Evolutionary conservation across 2,113 vertebrate species (phyloP), one percentile per base, ranked within the genome.

Genomic region (Copsychus sechellarum): DNA sequence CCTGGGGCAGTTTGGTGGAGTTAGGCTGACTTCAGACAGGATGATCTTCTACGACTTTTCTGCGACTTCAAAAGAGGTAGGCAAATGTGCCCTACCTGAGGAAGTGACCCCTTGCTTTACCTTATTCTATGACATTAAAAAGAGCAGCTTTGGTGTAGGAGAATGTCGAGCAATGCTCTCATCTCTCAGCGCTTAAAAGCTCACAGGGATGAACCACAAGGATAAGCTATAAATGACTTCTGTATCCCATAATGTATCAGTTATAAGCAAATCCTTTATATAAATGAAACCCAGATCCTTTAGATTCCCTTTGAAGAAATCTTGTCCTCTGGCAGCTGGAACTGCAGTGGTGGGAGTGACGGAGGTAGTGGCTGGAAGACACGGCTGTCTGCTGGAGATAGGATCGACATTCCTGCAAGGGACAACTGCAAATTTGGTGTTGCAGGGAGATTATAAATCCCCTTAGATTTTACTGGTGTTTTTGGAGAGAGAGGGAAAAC

Each of bases 261-360:
- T 84, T 96, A 93, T 92, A 93, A 94, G 83, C 86, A 97, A 97
- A 93, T 93, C 82, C 79, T 92, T 90, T 78, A 83, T 83, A 90
- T 77, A 94, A 93, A 90, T 84, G 82, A 95, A 93, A 67, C 51
- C 34, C 51, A 97, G 95, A 95, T 94, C 86, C 80, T 83, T 96
- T 48, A 94, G 95, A 93, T 93, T 93, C 56, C 33, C 88, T 95
- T 93, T 96, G 96, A 96, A 94, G 94, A 90, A 97, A 90, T 93
- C 88, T 88, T 95, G 95, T 96, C 95, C 91, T 94, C 86, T 93
- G 91, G 91, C 86, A 97, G 86, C 91, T 94, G 82, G 92, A 95
- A 86, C 56, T 50, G 65, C 67, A 78, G 72, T 47, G 76, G 67
- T 92, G 92, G 92, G 92, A 97, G 76, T 71, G 91, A 90, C 8